phyloP scores from a whole-genome alignment of 2,113 vertebrate genomes.

The Baryphthengus martii region DNA sequence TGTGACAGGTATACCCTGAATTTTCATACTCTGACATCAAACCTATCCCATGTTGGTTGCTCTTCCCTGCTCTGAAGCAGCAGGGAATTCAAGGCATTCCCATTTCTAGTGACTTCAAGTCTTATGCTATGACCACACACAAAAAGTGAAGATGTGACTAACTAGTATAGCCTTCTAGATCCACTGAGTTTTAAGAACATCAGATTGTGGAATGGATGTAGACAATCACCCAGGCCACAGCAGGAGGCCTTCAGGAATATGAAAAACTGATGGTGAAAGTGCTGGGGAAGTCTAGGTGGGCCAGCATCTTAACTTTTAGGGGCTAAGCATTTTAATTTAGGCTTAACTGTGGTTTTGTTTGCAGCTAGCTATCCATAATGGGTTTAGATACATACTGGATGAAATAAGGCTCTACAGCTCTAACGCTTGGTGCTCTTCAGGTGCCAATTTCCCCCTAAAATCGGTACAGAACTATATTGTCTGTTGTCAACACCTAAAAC shows the following conservation, averaged over 20 bases:
- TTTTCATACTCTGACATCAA: not conserved
- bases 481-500: not conserved
- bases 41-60: not conserved
- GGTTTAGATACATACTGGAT: not conserved
- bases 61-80: not conserved
- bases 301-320: not conserved
- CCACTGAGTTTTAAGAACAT: not conserved
- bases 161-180: not conserved
- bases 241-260: not conserved
- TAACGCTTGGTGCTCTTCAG: not conserved
- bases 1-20: not conserved
- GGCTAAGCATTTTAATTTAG: rapidly evolving
- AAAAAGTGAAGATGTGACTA: not conserved
- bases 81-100: not conserved
- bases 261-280: not conserved
- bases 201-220: rapidly evolving
- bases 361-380: too few relatives aligned
- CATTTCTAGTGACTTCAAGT: not conserved
- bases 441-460: not conserved
- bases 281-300: not conserved
- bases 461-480: not conserved
- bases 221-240: not conserved
- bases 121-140: not conserved
- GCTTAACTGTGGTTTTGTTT: not conserved
- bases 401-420: rapidly evolving